Conservation (phyloP, 1,140 invertebrate species). For the Conopomorpha cramerella region DNA sequence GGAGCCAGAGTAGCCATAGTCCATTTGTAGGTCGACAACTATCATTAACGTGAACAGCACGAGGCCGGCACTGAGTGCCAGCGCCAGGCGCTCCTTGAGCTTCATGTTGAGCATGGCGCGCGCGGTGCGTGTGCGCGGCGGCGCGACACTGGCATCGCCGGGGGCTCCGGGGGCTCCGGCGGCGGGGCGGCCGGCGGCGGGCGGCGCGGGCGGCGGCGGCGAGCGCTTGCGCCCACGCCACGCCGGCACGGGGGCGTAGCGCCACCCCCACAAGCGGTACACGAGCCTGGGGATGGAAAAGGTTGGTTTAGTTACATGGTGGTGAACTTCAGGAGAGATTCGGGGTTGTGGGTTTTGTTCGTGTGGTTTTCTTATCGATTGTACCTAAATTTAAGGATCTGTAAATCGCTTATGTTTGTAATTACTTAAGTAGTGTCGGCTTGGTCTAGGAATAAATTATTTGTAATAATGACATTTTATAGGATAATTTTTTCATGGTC, state of each 20-base stretch:
- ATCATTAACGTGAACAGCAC: conserved; percentile 77
- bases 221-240: conserved; percentile 36
- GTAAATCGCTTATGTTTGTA: no score
- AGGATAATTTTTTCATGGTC: no score
- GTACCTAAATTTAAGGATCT: no score
- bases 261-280: conserved; percentile 20
- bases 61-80: conserved; percentile 71
- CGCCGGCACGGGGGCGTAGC: conserved; percentile 21
- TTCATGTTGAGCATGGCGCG: conserved; percentile 56
- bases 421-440: no score
- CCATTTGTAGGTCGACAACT: conserved; percentile 82
- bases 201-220: conserved; percentile 29
- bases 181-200: conserved; percentile 38
- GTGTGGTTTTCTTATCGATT: no score
- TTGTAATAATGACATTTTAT: no score
- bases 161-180: no score
- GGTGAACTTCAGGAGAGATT: no score
- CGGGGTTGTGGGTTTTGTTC: no score
- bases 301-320: no score
- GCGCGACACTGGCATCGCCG: conserved; percentile 29
- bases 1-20: conserved; percentile 77
- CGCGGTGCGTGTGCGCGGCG: conserved; percentile 38
- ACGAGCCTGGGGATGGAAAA: no score
- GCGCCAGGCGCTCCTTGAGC: conserved; percentile 69
- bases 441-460: no score